phyloP scores from a whole-genome alignment of 2,888 invertebrate genomes.

The Drosophila peninsularis region DNA sequence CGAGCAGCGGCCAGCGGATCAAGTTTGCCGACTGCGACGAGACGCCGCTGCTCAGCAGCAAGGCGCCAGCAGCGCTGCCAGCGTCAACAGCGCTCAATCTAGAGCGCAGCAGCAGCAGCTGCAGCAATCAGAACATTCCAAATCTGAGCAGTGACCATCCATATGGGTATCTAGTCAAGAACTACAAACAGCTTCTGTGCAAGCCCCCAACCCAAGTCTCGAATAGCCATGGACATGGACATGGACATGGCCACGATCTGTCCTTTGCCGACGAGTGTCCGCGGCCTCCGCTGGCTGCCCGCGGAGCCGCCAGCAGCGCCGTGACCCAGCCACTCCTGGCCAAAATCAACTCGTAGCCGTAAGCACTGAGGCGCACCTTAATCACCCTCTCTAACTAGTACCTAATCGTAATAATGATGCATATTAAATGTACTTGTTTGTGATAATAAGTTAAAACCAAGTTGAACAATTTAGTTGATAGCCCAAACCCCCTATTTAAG shows the following conservation, averaged over 20 bases:
- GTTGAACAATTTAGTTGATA: slow-evolving; percentile 69
- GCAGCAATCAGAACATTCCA: slow-evolving; percentile 65
- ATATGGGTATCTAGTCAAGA: slow-evolving; percentile 76
- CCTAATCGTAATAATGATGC: slow-evolving; percentile 56
- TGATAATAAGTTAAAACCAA: slow-evolving; percentile 75
- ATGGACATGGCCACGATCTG: slow-evolving; percentile 39
- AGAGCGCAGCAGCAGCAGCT: slow-evolving; percentile 51
- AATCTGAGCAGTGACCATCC: slow-evolving; percentile 55
- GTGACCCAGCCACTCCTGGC: slow-evolving; percentile 83
- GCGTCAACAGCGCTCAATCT: slow-evolving; percentile 29
- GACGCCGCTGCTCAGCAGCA: slow-evolving; percentile 48
- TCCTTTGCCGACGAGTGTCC: slow-evolving; percentile 47
- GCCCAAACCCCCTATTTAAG: slow-evolving; percentile 3
- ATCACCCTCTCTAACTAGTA: slow-evolving; percentile 36
- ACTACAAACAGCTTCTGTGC: slow-evolving; percentile 77
- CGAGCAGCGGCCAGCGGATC: slow-evolving; percentile 68
- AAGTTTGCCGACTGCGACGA: slow-evolving; percentile 70
- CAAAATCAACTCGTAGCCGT: slow-evolving; percentile 81
- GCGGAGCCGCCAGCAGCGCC: slow-evolving; percentile 42
- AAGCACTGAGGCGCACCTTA: slow-evolving; percentile 32
- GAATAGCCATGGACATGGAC: slow-evolving; percentile 52
- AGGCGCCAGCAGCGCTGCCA: slow-evolving; percentile 12
- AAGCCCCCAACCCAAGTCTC: slow-evolving; percentile 56
- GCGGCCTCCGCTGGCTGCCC: slow-evolving; percentile 39
- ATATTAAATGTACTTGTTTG: slow-evolving; percentile 75